Evolutionary conservation across 2,888 invertebrate genomes (phyloP).

Genomic region (Cantharis flavilabris): DNA sequence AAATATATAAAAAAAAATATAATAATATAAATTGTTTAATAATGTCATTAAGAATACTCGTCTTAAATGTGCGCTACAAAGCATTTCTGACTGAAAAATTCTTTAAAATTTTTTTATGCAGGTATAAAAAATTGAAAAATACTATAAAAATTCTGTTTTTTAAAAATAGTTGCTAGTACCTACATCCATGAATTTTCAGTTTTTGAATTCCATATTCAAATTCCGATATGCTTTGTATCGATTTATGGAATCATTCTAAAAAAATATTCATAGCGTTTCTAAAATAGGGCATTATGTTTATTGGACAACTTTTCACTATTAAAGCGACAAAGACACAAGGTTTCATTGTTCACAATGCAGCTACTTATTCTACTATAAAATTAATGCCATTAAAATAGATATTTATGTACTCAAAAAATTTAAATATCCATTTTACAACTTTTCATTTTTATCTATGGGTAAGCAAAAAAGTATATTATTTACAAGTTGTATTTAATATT

Average conservation of each 20-base stretch:
- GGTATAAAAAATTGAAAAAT: conserved; percentile 24
- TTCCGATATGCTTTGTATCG: conserved; percentile 32
- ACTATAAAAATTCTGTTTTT: conserved; percentile 2
- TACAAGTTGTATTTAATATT: conserved; percentile 28
- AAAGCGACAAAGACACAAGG: conserved; percentile 46
- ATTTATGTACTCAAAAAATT: conserved; percentile 9
- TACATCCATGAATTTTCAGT: conserved; percentile 9
- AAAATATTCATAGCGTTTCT: conserved; percentile 31
- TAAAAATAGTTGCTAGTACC: background rate
- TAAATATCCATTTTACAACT: conserved; percentile 22
- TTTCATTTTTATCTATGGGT: conserved; percentile 10
- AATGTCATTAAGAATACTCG: conserved; percentile 29
- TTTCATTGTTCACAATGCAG: conserved; percentile 38
- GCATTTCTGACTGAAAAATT: conserved; percentile 35
- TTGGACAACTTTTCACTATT: conserved; percentile 41
- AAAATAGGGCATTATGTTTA: conserved; percentile 32
- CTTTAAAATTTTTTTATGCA: conserved; percentile 40
- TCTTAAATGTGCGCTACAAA: conserved; percentile 28
- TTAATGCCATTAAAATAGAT: conserved; percentile 20
- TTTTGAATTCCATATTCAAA: conserved; percentile 12
- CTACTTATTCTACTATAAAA: conserved; percentile 31
- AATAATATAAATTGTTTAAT: conserved; percentile 27
- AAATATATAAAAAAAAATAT: conserved; percentile 24
- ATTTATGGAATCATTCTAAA: conserved; percentile 23
- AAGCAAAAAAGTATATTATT: conserved; percentile 30